Evolutionary conservation across 2,113 vertebrate species (phyloP), one percentile per base, ranked within the genome.

Genomic region (Prunella fulvescens): DNA sequence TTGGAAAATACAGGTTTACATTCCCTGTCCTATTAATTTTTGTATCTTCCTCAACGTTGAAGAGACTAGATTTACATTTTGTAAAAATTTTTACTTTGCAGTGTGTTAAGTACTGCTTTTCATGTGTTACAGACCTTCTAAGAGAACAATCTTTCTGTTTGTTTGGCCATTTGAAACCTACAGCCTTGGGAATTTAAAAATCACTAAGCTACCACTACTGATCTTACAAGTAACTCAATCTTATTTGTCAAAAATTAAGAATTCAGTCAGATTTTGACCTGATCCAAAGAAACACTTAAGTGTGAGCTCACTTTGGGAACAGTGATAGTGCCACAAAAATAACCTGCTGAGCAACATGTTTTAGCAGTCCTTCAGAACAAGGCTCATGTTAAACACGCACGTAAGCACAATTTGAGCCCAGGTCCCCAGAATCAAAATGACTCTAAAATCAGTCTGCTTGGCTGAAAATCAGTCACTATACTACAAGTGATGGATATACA

Each of bases 351-450:
- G 87, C 66, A 73, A 48, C 39, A 20, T 31, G 12, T 45, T 93
- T 90, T 61, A 95, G 82, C 47, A 61, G 50, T 66, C 62, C 78
- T 62, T 77, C 51, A 77, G 81, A 90, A 70, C 29, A 62, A 50
- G 89, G 78, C 42, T 96, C 85, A 62, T 61, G 54, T 92, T 89
- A 87, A 93, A n/a, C 19, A 19, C 56, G 79, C 47, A 45, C 0
- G 2, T 90, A 96, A 95, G 92, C 85, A 95, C 74, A 93, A 93
- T 83, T 93, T 88, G 85, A 97, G 85, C 62, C 51, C 47, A 51
- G 66, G 29, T 78, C 78, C 82, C 29, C 39, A 83, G 47, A 90
- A 86, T 31, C 39, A 88, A 90, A 80, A 72, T 10, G 4, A 44
- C 28, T 91, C 73, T 72, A 48, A 93, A 88, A 91, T 58, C 47